Evolutionary conservation across 64 coral and sea anemone genomes (phyloP).

Genomic region (Anthopleura sola): DNA sequence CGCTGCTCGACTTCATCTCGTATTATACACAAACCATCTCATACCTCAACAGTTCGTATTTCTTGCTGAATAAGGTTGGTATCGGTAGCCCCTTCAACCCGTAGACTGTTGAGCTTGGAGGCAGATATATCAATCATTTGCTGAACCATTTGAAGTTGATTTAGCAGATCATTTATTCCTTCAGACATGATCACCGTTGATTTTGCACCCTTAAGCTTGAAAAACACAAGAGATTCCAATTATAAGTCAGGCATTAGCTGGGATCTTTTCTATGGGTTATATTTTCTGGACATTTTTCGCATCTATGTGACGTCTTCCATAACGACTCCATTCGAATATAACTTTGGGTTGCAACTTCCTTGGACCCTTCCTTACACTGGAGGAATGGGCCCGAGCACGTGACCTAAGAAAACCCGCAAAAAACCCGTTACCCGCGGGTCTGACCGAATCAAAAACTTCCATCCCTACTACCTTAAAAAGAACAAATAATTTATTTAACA

Average conservation of each 20-base stretch:
- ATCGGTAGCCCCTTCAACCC: slow-evolving; percentile 76
- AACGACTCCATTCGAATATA: slow-evolving; percentile 3
- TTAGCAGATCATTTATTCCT: slow-evolving; percentile 26
- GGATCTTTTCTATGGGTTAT: neutral
- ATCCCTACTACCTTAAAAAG: neutral
- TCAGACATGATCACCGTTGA: slow-evolving; percentile 59
- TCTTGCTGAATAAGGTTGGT: slow-evolving; percentile 99
- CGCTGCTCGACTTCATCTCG: neutral
- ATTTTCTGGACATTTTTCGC: slow-evolving; percentile 13
- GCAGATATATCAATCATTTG: slow-evolving; percentile 95
- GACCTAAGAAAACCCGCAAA: neutral
- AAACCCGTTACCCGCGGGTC: neutral
- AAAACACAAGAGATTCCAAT: slow-evolving; percentile 12
- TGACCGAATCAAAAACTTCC: neutral
- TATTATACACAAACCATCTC: neutral
- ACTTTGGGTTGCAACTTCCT: slow-evolving; percentile 8
- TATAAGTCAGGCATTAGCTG: neutral
- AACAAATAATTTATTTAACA: neutral
- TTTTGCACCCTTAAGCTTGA: slow-evolving; percentile 12
- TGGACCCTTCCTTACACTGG: slow-evolving; percentile 12
- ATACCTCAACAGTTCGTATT: slow-evolving; percentile 92
- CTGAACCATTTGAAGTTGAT: slow-evolving; percentile 82
- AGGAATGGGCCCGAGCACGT: slow-evolving; percentile 14
- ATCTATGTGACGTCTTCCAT: slow-evolving; percentile 17
- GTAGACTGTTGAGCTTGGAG: slow-evolving; percentile 84